These are phyloP conservation scores for Neodiprion pinetum DNA, from an alignment of 1,140 invertebrate species.

Conservation along the genomic window DNA sequence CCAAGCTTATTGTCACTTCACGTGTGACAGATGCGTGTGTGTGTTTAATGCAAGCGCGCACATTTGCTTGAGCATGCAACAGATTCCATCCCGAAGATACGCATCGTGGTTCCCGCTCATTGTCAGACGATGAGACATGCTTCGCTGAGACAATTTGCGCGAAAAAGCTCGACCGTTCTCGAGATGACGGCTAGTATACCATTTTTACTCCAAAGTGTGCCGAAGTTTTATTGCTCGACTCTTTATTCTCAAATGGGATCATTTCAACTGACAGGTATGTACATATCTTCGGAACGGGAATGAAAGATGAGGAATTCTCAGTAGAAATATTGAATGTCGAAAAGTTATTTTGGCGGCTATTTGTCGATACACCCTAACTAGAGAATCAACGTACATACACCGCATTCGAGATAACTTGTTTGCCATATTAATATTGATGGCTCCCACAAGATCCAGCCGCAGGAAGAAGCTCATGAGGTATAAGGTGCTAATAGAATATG, in stretches of 20 bases:
- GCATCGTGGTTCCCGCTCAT: no score
- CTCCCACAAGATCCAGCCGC: not conserved
- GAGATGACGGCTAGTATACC: no score
- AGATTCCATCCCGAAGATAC: not conserved
- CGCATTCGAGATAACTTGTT: not conserved
- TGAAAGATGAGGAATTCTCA: no score
- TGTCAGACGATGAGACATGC: not conserved
- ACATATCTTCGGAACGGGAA: no score
- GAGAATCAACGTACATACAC: not conserved
- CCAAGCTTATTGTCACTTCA: not conserved
- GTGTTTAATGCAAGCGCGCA: no score
- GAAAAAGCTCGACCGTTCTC: not conserved
- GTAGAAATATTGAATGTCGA: no score
- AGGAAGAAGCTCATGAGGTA: not conserved
- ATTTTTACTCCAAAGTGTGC: no score
- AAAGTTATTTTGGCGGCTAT: no score
- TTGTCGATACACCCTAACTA: no score
- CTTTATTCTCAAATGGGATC: no score
- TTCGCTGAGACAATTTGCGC: not conserved
- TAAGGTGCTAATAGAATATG: slow-evolving; percentile 2
- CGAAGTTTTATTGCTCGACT: no score
- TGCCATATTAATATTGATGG: not conserved
- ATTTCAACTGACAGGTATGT: no score
- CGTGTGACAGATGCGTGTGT: slow-evolving; percentile 6
- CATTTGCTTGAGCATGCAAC: not conserved